Conservation (phyloP, 2,797 vertebrate species). For the Falco biarmicus region DNA sequence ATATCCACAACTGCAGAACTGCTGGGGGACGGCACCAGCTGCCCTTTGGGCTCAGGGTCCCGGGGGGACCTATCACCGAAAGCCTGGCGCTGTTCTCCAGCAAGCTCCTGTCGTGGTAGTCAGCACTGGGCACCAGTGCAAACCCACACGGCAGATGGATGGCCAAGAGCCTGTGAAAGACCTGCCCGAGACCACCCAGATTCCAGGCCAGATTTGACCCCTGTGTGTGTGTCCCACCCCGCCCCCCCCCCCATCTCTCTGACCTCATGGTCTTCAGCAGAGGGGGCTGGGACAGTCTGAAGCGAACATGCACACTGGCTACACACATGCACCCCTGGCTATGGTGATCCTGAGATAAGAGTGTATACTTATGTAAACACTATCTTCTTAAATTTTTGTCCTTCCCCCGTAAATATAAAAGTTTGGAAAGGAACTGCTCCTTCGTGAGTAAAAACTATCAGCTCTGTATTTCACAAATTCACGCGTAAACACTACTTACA, state of each 20-base stretch:
- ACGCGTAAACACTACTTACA: neutral
- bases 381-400: neutral
- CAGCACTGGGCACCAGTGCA: neutral
- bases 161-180: neutral
- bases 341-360: neutral
- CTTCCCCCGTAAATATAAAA: neutral
- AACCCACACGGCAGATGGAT: neutral
- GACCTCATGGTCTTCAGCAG: accelerated
- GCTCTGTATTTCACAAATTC: neutral
- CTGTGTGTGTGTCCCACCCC: too few relatives aligned
- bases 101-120: accelerated
- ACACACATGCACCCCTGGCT: accelerated
- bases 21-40: neutral
- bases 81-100: neutral
- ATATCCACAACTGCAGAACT: neutral
- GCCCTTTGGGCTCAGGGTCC: neutral
- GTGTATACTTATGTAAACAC: neutral
- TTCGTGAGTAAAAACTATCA: neutral
- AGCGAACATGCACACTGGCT: neutral
- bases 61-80: neutral
- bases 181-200: neutral
- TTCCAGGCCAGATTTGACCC: accelerated
- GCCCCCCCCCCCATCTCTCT: accelerated
- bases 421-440: neutral
- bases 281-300: neutral